Percentiles rank a stretch among this genome's conserved stretches.
phyloP scores from a whole-genome alignment of 2,797 vertebrate species.

The Coregonus ussuriensis region DNA sequence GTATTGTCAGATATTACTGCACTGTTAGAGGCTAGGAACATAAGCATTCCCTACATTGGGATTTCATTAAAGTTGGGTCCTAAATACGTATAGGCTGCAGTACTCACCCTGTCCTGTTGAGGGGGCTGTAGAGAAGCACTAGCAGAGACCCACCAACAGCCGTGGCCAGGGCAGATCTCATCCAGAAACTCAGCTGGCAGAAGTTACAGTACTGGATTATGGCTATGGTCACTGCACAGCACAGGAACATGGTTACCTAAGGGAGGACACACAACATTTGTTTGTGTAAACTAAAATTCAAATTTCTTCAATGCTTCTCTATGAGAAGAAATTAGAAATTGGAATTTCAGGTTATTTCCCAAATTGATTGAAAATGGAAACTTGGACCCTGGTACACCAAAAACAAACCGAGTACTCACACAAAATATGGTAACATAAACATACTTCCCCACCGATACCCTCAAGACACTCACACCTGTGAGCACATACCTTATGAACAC shows the following conservation, averaged over 20 bases:
- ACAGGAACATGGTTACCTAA: slow-evolving; percentile 89
- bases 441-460: neutral
- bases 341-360: too few species aligned
- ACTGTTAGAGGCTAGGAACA: too few species aligned
- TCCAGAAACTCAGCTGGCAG: slow-evolving; percentile 99
- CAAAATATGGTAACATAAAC: neutral
- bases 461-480: neutral
- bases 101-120: slow-evolving; percentile 79
- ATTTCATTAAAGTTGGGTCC: neutral
- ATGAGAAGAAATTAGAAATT: too few species aligned
- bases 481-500: neutral
- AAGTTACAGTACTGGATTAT: slow-evolving; percentile 98
- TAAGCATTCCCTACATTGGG: too few species aligned
- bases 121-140: slow-evolving; percentile 83
- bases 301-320: too few species aligned
- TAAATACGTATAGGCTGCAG: neutral
- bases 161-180: slow-evolving; percentile 90
- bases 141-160: slow-evolving; percentile 82
- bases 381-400: too few species aligned
- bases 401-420: neutral
- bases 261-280: neutral
- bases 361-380: too few species aligned
- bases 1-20: too few species aligned
- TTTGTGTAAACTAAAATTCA: too few species aligned
- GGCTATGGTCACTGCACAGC: slow-evolving; percentile 89